Conservation (phyloP, 2,113 vertebrate genomes). For the Gallinago paraguaiae region DNA sequence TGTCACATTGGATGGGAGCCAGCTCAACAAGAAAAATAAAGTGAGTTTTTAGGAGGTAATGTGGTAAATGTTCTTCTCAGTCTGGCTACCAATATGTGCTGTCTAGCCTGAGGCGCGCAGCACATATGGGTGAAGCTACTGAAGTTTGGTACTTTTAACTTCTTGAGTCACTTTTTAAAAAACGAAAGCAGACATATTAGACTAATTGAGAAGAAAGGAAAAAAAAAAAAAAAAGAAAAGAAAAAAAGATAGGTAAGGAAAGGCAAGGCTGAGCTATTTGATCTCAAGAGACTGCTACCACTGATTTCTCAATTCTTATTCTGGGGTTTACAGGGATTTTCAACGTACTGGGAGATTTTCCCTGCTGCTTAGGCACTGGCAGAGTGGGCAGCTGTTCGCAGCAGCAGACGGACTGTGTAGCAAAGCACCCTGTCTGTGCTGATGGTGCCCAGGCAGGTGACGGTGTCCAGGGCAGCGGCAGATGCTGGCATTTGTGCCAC, state of each 20-base stretch:
- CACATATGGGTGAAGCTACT: slow-evolving; percentile 56
- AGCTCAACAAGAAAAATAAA: slow-evolving; percentile 65
- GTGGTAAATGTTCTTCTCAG: slow-evolving; percentile 58
- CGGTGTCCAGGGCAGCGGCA: background rate
- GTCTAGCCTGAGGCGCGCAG: slow-evolving; percentile 43
- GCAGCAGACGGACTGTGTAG: background rate
- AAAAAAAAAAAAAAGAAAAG: background rate
- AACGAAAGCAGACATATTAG: slow-evolving; percentile 10
- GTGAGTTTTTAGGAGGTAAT: slow-evolving; percentile 58
- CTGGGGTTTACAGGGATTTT: background rate
- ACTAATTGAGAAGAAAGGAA: background rate
- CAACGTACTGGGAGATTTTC: background rate
- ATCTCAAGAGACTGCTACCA: background rate
- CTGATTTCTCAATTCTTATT: background rate
- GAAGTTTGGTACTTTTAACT: slow-evolving; percentile 48
- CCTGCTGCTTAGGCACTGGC: background rate
- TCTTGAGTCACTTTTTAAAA: background rate
- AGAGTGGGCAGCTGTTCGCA: background rate
- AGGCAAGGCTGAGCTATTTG: fast-evolving
- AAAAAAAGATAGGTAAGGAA: background rate
- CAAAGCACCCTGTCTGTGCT: background rate
- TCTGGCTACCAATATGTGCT: slow-evolving; percentile 65
- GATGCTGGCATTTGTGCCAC: background rate
- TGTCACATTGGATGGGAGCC: slow-evolving; percentile 65
- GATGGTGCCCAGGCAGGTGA: slow-evolving; percentile 6